Percentiles rank a stretch among this genome's conserved stretches.
phyloP scores from a whole-genome alignment of 2,888 invertebrate genomes.

The Eupithecia inturbata region DNA sequence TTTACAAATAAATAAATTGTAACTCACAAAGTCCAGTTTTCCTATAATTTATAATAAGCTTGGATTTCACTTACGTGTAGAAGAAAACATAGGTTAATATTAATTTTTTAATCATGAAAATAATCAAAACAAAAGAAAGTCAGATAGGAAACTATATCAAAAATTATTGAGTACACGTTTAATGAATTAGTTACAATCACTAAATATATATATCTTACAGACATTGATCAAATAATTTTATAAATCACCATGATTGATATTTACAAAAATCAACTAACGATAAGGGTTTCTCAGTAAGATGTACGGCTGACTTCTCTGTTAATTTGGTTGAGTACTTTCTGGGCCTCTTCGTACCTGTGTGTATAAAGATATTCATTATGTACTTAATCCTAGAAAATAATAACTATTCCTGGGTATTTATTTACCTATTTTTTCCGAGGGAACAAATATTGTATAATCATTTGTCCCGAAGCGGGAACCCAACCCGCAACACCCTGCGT shows the following conservation, averaged over 20 bases:
- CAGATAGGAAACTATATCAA: neutral
- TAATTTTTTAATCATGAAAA: neutral
- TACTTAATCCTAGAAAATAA: no score
- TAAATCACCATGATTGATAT: constrained; percentile 55
- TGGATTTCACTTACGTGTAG: neutral
- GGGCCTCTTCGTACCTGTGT: constrained; percentile 77
- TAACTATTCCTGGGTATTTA: no score
- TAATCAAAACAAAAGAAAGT: neutral
- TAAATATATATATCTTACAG: neutral
- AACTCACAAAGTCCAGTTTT: constrained; percentile 37
- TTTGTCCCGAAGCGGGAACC: no score
- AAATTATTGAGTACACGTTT: neutral
- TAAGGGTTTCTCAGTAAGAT: neutral
- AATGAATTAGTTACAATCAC: neutral
- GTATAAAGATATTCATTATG: no score
- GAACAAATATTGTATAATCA: no score
- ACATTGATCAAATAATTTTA: neutral
- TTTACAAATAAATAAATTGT: constrained; percentile 60
- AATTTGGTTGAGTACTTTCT: constrained; percentile 68
- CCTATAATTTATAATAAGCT: constrained; percentile 42
- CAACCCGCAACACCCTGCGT: no score
- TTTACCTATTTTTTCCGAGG: no score
- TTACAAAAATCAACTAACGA: constrained; percentile 18
- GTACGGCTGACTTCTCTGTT: constrained; percentile 48
- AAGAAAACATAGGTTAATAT: neutral